phyloP scores from a whole-genome alignment of 2,888 invertebrate species.

The Embidobia sp. region DNA sequence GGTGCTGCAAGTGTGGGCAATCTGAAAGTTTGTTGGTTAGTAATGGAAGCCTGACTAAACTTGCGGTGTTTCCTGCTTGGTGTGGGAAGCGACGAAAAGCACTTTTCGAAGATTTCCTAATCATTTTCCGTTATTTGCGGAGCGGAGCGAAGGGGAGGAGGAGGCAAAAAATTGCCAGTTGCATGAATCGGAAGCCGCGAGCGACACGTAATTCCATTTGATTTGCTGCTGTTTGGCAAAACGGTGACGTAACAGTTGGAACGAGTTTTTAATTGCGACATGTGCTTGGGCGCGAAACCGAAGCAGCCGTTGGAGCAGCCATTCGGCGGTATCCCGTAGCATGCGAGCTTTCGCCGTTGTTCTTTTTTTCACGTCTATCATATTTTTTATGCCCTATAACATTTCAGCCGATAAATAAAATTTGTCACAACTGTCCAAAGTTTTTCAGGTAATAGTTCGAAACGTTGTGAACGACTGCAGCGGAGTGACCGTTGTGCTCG shows the following conservation, averaged over 20 bases:
- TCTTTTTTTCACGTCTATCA: slow-evolving; percentile 7
- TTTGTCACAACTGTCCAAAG: not conserved
- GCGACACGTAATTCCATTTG: slow-evolving; percentile 27
- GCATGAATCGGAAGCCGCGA: slow-evolving; percentile 19
- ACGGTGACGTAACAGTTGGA: slow-evolving; percentile 36
- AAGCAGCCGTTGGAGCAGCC: slow-evolving; percentile 18
- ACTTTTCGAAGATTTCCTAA: too few relatives aligned
- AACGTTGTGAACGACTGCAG: not conserved
- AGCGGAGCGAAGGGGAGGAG: too few relatives aligned
- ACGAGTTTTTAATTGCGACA: slow-evolving; percentile 52
- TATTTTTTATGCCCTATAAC: not conserved
- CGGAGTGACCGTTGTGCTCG: too few relatives aligned
- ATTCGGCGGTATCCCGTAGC: slow-evolving; percentile 17
- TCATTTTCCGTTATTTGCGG: too few relatives aligned
- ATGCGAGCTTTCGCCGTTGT: slow-evolving; percentile 22
- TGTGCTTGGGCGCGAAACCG: slow-evolving; percentile 37
- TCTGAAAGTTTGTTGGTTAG: too few relatives aligned
- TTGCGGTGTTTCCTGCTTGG: too few relatives aligned
- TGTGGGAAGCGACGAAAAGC: too few relatives aligned
- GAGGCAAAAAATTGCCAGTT: slow-evolving; percentile 13
- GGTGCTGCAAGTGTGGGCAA: too few relatives aligned
- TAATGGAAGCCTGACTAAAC: too few relatives aligned
- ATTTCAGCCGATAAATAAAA: slow-evolving; percentile 21
- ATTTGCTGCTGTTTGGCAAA: slow-evolving; percentile 35
- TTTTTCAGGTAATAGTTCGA: slow-evolving; percentile 19